phyloP scores from a whole-genome alignment of 2,113 vertebrate species.

The Nicator chloris region DNA sequence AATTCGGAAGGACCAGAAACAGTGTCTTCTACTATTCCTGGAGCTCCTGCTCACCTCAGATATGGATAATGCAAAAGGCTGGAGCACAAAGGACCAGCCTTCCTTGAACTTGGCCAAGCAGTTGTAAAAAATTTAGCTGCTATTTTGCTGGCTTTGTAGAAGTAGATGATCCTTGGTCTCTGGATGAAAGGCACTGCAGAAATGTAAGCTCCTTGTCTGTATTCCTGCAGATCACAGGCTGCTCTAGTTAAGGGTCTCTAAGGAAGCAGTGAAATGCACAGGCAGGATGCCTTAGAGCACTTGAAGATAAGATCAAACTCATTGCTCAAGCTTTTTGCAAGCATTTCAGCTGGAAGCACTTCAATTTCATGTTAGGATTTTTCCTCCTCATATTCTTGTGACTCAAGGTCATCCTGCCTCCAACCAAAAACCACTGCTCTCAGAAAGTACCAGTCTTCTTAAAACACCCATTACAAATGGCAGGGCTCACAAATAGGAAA shows the following conservation, averaged over 20 bases:
- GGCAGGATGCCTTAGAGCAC: neutral
- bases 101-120: neutral
- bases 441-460: neutral
- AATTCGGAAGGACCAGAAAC: neutral
- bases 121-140: neutral
- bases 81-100: neutral
- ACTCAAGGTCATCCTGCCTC: neutral
- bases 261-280: neutral
- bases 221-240: neutral
- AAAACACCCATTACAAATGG: neutral
- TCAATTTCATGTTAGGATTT: neutral
- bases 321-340: neutral
- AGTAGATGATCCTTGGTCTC: neutral
- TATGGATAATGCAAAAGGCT: neutral
- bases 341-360: neutral
- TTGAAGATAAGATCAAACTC: neutral
- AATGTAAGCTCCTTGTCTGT: slow-evolving; percentile 4
- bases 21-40: neutral
- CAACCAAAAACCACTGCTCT: neutral
- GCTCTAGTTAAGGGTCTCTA: neutral
- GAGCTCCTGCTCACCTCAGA: neutral
- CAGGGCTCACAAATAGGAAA: neutral
- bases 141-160: neutral
- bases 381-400: neutral
- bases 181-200: slow-evolving; percentile 9